Conservation (phyloP, 2,113 vertebrate genomes). For the Ctenomys sociabilis region DNA sequence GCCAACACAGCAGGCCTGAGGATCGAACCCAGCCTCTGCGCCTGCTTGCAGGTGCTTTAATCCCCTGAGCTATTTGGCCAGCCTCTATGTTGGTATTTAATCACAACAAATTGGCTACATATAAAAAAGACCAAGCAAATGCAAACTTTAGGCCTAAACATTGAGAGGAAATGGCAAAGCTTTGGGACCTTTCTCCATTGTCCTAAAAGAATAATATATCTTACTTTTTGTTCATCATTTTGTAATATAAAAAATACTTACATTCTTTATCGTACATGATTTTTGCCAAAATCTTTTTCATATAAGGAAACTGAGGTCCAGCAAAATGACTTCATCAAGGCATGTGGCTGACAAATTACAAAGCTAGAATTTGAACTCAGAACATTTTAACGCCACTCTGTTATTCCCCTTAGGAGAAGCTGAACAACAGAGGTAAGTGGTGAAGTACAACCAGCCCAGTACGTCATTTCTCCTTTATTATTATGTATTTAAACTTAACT, state of each 20-base stretch:
- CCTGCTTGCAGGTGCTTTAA: no score
- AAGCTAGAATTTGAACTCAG: neutral
- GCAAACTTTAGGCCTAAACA: slow-evolving; percentile 5
- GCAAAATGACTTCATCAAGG: neutral
- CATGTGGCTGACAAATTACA: neutral
- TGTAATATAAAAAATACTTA: neutral
- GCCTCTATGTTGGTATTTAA: neutral
- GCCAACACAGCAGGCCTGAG: no score
- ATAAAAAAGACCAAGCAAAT: neutral
- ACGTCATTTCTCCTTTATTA: neutral
- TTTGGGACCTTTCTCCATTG: neutral
- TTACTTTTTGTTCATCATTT: neutral
- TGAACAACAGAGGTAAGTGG: neutral
- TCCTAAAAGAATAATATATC: neutral
- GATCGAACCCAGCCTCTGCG: no score
- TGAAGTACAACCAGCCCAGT: neutral
- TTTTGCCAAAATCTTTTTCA: slow-evolving; percentile 1
- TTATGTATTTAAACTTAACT: neutral
- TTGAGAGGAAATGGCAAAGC: neutral
- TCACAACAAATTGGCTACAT: neutral
- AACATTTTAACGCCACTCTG: neutral
- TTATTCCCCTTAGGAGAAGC: neutral
- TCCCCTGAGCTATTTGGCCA: no score
- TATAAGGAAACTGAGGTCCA: neutral
- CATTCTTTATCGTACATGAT: neutral